phyloP scores from a whole-genome alignment of 2,797 vertebrate species.

The Saxicola maurus region DNA sequence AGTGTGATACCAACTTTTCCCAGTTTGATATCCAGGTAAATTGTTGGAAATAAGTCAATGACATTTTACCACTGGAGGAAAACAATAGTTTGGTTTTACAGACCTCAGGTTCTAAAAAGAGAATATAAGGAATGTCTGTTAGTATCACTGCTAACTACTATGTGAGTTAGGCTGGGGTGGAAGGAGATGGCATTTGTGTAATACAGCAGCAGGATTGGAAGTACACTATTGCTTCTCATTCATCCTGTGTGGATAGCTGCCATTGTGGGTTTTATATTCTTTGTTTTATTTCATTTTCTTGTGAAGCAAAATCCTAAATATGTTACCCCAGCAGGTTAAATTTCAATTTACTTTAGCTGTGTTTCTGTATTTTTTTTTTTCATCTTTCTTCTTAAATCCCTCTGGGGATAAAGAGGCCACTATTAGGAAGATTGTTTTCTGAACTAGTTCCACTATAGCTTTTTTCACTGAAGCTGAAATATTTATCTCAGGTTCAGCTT shows the following conservation, averaged over 20 bases:
- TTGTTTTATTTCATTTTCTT: background rate
- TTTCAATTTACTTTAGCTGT: constrained; percentile 19
- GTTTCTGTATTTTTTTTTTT: background rate
- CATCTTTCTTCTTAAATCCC: background rate
- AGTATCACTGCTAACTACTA: background rate
- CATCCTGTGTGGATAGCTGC: background rate
- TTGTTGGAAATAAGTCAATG: constrained; percentile 7
- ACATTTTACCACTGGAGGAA: background rate
- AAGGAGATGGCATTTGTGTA: background rate
- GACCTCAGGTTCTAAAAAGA: background rate
- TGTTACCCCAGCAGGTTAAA: constrained; percentile 17
- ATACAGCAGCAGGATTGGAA: background rate
- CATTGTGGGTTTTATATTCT: background rate
- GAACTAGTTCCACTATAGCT: background rate
- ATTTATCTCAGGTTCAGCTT: background rate
- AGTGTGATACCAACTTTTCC: background rate
- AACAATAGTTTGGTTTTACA: constrained; percentile 6
- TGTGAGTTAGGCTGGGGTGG: background rate
- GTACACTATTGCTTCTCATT: background rate
- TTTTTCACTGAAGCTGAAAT: constrained; percentile 3
- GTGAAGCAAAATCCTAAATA: background rate
- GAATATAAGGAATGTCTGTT: background rate
- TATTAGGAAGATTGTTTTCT: background rate
- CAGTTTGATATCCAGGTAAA: background rate
- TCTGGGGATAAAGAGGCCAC: background rate